Base-by-base conservation (phyloP, 1,140 invertebrate species). In the Lordiphosa mommai region DNA sequence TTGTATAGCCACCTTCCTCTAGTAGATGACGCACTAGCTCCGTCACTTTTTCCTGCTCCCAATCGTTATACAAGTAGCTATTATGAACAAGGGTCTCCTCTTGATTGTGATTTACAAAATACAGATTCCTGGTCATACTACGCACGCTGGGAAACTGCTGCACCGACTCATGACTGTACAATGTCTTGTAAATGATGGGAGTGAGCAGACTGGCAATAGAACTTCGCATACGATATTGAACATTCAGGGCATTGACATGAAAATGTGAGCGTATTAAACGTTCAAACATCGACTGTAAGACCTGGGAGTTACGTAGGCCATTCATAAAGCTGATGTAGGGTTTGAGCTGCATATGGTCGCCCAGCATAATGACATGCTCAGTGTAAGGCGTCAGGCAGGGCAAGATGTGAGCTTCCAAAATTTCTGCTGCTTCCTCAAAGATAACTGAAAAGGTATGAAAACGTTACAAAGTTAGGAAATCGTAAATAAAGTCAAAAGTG, bases 351-450 rank as follows among this genome's bases (percentile, higher is more conserved):
- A 93, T 90, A 88, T 95, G 94, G 87, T 96, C 95, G 90, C 94
- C 95, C 69, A 96, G 95, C 27, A 96, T 90, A 52, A 97, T 96
- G 1, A 96, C 89, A 86, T 97, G 96, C 87, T 96, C 66, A 71
- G 94, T 95, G 43, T 90, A 70, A 20, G 90, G 82, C 9, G 93
- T 93, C 10, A 97, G 85, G 12, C 93, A 92, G 3, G 93, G 91
- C 5, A 95, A 73, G 27, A 95, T 92, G 69, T 95, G 94, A 12
- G 93, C 88, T 82, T 96, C 95, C 27, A 96, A 86, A 12, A 96
- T 93, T 91, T 96, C 95, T 2, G 95, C 95, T 2, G 95, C 95
- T 90, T 96, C 95, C 89, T 96, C 95, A 6, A 96, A 92, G 43
- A 96, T 92, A 37, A 63, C 60, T 63, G 9, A 57, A 57, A 40